Evolutionary conservation across 1,140 invertebrate species (phyloP).

Genomic region (Pomacea maculata): DNA sequence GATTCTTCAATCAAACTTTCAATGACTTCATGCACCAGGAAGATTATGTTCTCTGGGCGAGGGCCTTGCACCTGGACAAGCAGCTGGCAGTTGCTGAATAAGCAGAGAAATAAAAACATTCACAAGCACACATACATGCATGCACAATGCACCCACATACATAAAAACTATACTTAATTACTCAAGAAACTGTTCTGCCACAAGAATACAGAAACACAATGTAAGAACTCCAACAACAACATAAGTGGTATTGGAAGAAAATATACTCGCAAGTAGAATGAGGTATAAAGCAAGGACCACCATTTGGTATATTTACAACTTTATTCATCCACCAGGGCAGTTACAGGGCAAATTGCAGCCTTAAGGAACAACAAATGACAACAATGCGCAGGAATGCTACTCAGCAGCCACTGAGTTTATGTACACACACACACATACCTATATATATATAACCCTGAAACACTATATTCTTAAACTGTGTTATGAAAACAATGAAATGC

Average conservation of each 20-base stretch:
- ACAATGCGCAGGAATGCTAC: not conserved
- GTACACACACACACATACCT: no score
- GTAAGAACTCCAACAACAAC: no score
- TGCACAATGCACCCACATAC: not conserved
- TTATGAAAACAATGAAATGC: slow-evolving; percentile 54
- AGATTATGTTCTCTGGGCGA: slow-evolving; percentile 61
- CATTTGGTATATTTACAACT: no score
- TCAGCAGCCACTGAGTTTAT: not conserved
- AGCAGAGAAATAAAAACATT: not conserved
- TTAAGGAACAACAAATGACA: no score
- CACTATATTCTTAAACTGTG: slow-evolving; percentile 37
- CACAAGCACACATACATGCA: not conserved
- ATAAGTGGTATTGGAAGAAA: no score
- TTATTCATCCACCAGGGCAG: no score
- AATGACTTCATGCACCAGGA: slow-evolving; percentile 62
- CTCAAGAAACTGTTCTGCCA: not conserved
- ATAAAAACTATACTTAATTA: not conserved
- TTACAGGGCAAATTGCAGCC: no score
- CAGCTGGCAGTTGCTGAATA: slow-evolving; percentile 51
- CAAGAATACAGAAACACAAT: no score
- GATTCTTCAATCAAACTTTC: slow-evolving; percentile 61
- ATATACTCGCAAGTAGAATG: no score
- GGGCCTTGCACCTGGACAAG: slow-evolving; percentile 58
- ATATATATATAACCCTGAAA: no score
- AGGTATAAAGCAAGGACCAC: no score